Conservation (phyloP, 2,797 vertebrate genomes). For the Trematomus bernacchii region DNA sequence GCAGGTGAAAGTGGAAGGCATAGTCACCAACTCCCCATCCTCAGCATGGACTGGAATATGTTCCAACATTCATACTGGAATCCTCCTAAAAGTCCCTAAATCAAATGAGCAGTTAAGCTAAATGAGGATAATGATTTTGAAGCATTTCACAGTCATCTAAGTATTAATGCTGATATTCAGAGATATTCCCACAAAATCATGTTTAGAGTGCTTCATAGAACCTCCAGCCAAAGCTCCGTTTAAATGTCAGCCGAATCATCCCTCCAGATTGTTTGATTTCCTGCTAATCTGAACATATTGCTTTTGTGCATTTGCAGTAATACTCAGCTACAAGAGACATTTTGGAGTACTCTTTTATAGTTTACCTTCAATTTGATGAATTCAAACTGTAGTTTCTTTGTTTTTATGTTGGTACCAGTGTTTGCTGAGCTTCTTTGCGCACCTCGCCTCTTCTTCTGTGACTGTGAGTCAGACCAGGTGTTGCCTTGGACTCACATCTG, state of each 20-base stretch:
- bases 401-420: not conserved
- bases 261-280: conserved; percentile 42
- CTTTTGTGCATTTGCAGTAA: conserved; percentile 34
- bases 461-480: not conserved
- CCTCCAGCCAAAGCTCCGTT: conserved; percentile 70
- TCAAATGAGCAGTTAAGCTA: conserved; percentile 69
- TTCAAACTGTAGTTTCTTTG: not conserved
- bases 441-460: not conserved
- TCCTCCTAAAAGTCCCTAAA: conserved; percentile 64
- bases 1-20: conserved; percentile 51
- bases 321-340: not conserved
- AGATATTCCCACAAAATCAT: conserved; percentile 48
- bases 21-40: conserved; percentile 17
- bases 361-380: not conserved
- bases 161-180: conserved; percentile 68
- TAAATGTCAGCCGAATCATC: conserved; percentile 67
- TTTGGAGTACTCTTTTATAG: not conserved
- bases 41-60: not conserved
- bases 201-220: conserved; percentile 64
- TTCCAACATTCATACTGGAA: conserved; percentile 44
- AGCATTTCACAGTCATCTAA: conserved; percentile 59
- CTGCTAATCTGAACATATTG: conserved; percentile 43
- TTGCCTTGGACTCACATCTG: conserved; percentile 5
- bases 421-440: not conserved
- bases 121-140: conserved; percentile 71